Conservation (phyloP, 1,140 invertebrate species). For the Drosophila leontia region DNA sequence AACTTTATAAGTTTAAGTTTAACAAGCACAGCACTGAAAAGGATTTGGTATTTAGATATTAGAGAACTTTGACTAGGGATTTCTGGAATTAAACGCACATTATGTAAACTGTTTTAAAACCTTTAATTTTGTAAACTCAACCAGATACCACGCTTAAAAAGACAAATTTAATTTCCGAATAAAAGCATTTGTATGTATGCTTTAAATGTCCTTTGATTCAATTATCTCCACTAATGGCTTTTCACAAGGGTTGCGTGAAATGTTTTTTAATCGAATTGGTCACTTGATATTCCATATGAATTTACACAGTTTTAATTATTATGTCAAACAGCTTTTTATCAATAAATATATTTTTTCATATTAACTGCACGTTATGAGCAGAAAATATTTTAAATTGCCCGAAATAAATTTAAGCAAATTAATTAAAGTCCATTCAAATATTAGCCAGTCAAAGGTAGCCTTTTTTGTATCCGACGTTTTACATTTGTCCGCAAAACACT, state of each 20-base stretch:
- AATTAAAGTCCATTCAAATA: not conserved
- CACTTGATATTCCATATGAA: not conserved
- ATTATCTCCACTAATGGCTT: conserved; percentile 1
- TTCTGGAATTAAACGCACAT: not conserved
- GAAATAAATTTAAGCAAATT: not conserved
- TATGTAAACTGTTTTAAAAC: no score
- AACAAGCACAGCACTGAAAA: conserved; percentile 2
- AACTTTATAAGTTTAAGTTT: not conserved
- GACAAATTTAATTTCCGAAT: not conserved
- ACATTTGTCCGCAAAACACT: conserved; percentile 41
- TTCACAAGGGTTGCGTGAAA: not conserved
- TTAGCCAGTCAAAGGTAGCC: not conserved
- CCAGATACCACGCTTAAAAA: not conserved
- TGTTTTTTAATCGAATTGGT: conserved; percentile 4
- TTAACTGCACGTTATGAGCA: not conserved
- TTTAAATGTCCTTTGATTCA: conserved; percentile 5
- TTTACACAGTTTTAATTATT: conserved; percentile 2
- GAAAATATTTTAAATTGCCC: not conserved
- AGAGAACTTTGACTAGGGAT: not conserved
- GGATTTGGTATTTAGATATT: not conserved
- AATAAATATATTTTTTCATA: not conserved
- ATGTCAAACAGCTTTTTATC: not conserved
- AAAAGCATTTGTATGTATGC: not conserved
- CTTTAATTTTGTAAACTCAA: not conserved
- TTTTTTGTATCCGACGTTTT: conserved; percentile 17